Conservation (phyloP, 2,113 vertebrate genomes). For the Morone saxatilis region DNA sequence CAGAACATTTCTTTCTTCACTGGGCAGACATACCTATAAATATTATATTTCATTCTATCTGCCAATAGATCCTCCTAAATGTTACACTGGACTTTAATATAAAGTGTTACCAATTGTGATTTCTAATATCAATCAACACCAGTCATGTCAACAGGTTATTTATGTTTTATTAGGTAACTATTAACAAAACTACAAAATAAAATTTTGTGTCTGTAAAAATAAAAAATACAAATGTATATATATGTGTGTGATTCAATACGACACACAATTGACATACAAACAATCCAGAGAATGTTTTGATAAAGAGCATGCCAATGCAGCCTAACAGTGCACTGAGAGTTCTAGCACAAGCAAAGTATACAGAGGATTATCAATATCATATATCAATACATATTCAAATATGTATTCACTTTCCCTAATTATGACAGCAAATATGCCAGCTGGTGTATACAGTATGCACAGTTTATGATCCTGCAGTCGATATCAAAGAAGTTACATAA, state of each 20-base stretch:
- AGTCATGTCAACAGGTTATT: not conserved
- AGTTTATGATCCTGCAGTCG: not conserved
- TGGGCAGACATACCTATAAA: too few relatives aligned
- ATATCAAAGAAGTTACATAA: slow-evolving; percentile 28
- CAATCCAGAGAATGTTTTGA: slow-evolving; percentile 21
- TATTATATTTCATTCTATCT: too few relatives aligned
- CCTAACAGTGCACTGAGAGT: not conserved
- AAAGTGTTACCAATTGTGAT: too few relatives aligned
- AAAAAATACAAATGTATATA: too few relatives aligned
- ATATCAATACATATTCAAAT: slow-evolving; percentile 9
- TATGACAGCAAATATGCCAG: slow-evolving; percentile 9
- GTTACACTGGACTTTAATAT: too few relatives aligned
- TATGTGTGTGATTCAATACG: slow-evolving; percentile 32
- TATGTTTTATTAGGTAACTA: slow-evolving; percentile 30
- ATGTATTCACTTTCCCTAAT: not conserved
- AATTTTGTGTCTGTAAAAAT: slow-evolving; percentile 10
- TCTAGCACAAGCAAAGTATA: slow-evolving; percentile 16
- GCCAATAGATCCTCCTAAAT: too few relatives aligned
- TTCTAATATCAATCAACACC: not conserved
- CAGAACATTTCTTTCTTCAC: too few relatives aligned
- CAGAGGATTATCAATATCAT: slow-evolving; percentile 15
- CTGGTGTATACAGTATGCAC: not conserved
- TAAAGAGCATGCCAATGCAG: not conserved
- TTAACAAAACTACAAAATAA: slow-evolving; percentile 23
- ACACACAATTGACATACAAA: slow-evolving; percentile 31